Base-by-base conservation (phyloP, 2,797 vertebrate species). In the Brotula barbata region DNA sequence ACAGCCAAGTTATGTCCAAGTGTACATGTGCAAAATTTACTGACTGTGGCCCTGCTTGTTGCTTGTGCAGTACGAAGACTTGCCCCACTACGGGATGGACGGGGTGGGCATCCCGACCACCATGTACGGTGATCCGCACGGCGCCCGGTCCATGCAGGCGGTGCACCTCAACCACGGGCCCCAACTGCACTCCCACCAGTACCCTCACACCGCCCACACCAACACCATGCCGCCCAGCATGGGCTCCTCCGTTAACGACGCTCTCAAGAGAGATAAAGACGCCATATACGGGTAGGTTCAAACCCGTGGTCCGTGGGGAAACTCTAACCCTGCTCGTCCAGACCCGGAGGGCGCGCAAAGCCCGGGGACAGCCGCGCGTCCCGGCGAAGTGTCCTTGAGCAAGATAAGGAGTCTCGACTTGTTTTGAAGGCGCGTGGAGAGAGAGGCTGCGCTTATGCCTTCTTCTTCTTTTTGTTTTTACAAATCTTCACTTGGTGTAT, bases 211-310 rank as follows among this genome's bases (percentile, higher is more conserved):
- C 67, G 94, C 94, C 71, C 96, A 98, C 85, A 90, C 94, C 91
- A 97, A 97, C 93, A 92, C 94, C 89, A 98, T 98, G 95, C 91
- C 96, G 64, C 95, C 95, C 75, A 93, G 94, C 84, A 97, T 98
- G 96, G 96, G 96, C 84, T 94, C 96, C 87, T 97, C 96, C n/a
- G 96, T 98, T 87, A 99, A 98, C 90, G 96, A 98, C 89, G 96
- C 96, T 84, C 93, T 98, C 89, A 98, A 98, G 93, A 95, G 96
- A 94, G 96, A 99, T 93, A 99, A 99, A 94, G 96, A 98, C 95
- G 89, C 95, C 88, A 98, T 98, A 92, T 99, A 98, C 93, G 96
- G 96, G 96, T 97, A 93, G 85, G 95, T 94, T 58, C 77, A 15
- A 76, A 80, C 68, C 75, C 57, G 49, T 17, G 53, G 42, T 59